Conservation (phyloP, 2,888 invertebrate genomes). For the Cantharis lateralis region DNA sequence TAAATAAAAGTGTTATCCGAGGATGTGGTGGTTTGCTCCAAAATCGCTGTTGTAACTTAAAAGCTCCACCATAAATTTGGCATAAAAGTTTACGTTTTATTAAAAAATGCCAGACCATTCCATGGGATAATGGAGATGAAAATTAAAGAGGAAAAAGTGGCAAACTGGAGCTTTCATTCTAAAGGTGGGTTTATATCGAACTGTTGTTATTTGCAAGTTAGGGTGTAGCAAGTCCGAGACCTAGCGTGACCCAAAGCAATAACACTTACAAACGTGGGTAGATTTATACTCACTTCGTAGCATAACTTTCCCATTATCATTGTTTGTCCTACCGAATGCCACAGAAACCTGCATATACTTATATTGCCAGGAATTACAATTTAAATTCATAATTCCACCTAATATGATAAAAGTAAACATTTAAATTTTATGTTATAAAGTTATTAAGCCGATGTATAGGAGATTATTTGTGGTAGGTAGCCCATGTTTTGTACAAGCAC, state of each 20-base stretch:
- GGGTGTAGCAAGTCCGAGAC: slow-evolving; percentile 29
- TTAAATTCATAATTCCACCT: slow-evolving; percentile 13
- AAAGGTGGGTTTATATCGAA: slow-evolving; percentile 26
- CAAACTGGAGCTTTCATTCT: slow-evolving; percentile 4
- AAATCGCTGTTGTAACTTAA: not conserved
- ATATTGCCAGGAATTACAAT: slow-evolving; percentile 33
- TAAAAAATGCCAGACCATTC: not conserved
- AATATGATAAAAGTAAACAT: not conserved
- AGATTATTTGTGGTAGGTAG: not conserved
- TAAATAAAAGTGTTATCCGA: not conserved
- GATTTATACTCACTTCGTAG: slow-evolving; percentile 49
- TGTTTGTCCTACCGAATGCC: slow-evolving; percentile 50
- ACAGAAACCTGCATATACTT: slow-evolving; percentile 47
- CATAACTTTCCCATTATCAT: slow-evolving; percentile 55
- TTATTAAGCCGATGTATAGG: not conserved
- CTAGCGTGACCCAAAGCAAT: slow-evolving; percentile 50
- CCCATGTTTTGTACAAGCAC: not conserved
- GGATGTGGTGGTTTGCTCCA: not conserved
- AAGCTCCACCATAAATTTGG: not conserved
- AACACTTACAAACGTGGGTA: slow-evolving; percentile 51
- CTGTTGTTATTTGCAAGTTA: slow-evolving; percentile 14
- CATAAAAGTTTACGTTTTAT: not conserved
- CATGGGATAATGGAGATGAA: not conserved
- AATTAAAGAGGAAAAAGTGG: not conserved
- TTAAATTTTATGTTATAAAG: not conserved